Conservation (phyloP, 2,113 vertebrate genomes). For the Tenebrosternarchus preto region DNA sequence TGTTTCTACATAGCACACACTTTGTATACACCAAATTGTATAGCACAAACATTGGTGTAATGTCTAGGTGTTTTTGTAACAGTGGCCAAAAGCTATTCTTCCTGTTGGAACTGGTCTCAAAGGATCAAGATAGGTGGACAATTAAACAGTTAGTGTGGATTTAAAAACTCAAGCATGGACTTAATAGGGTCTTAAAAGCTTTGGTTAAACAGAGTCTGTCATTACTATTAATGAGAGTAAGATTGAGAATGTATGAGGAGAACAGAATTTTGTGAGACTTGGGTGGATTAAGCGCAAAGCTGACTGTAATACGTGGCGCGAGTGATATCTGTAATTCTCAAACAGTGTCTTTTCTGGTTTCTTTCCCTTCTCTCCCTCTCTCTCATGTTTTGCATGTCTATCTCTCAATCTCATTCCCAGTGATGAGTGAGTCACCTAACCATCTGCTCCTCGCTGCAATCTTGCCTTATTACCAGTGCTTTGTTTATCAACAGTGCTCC, state of each 20-base stretch:
- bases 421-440: constrained; percentile 60
- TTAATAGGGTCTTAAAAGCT: too few species aligned
- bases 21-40: too few species aligned
- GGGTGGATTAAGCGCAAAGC: constrained; percentile 11
- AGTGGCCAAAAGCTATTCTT: background rate
- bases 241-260: background rate
- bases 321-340: constrained; percentile 1
- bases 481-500: constrained; percentile 63
- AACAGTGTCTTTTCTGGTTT: constrained; percentile 4
- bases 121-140: background rate
- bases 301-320: background rate
- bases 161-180: background rate
- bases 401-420: constrained; percentile 36
- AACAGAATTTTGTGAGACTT: background rate
- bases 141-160: background rate
- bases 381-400: constrained; percentile 4
- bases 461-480: constrained; percentile 62
- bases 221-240: background rate
- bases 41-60: background rate
- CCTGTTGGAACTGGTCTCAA: background rate
- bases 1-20: too few species aligned
- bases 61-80: background rate
- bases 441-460: constrained; percentile 66
- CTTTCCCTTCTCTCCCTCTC: background rate
- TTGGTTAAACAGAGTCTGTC: background rate